phyloP scores from a whole-genome alignment of 2,888 invertebrate genomes.

The Drosophila leonis region DNA sequence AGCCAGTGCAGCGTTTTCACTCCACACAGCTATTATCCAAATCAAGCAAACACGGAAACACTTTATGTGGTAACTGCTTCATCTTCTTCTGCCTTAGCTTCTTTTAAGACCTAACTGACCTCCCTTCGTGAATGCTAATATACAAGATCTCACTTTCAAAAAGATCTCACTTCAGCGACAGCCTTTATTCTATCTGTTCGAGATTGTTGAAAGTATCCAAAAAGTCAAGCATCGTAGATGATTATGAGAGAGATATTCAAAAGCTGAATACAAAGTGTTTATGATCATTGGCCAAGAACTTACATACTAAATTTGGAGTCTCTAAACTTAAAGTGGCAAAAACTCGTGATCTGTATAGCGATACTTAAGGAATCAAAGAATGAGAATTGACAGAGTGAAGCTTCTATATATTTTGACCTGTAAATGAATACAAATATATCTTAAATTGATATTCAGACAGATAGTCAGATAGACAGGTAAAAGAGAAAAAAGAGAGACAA shows the following conservation, averaged over 20 bases:
- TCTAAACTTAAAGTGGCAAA: no score
- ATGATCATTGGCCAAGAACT: no score
- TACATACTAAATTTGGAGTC: no score
- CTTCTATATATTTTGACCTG: background rate
- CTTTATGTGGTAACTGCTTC: background rate
- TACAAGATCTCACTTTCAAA: background rate
- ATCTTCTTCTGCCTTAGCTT: background rate
- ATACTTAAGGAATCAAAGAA: no score
- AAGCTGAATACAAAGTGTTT: background rate
- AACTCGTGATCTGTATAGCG: no score
- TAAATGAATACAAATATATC: background rate
- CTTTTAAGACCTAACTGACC: background rate
- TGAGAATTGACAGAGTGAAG: no score
- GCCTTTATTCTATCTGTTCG: background rate
- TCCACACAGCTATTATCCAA: background rate
- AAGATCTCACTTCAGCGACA: background rate
- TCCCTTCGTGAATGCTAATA: background rate
- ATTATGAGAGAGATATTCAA: background rate
- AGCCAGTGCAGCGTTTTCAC: constrained; percentile 2
- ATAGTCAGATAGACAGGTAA: background rate
- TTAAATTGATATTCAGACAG: no score
- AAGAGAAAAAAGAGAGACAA: background rate
- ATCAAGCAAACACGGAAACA: constrained; percentile 1
- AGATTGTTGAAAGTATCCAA: background rate
- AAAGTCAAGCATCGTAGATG: background rate